A percentile compares a stretch with the other conserved stretches of the same genome.
Evolutionary conservation across 2,113 vertebrate genomes (phyloP).

Genomic region (Chionomys nivalis): DNA sequence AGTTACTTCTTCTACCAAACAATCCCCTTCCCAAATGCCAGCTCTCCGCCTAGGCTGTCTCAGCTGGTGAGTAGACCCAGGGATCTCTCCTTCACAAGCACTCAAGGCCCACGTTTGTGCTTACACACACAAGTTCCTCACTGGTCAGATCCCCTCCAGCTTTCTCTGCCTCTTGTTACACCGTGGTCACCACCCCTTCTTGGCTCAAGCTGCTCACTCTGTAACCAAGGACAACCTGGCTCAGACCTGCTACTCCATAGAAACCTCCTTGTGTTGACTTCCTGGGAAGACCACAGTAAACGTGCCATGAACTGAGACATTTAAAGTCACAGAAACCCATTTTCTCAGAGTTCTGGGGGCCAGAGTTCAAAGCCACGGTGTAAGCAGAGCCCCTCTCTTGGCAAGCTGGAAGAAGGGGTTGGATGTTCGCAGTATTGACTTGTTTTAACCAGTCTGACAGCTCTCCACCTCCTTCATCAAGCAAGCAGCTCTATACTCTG

Average conservation of each 20-base stretch:
- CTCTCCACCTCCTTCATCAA: not conserved
- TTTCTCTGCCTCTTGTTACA: not conserved
- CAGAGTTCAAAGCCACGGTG: not conserved
- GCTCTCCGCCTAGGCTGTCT: not conserved
- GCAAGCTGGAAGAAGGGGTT: not conserved
- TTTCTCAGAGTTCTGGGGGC: not conserved
- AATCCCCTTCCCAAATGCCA: not conserved
- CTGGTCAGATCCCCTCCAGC: rapidly evolving
- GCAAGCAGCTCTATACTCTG: rapidly evolving
- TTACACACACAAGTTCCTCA: not conserved
- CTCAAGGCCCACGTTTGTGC: not conserved
- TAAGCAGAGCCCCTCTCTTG: rapidly evolving
- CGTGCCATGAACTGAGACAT: too few species aligned
- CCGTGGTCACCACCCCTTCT: not conserved
- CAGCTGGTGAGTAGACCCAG: not conserved
- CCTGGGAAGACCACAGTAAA: too few species aligned
- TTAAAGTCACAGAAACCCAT: not conserved
- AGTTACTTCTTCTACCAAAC: not conserved
- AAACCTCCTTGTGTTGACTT: not conserved
- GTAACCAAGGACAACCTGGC: not conserved
- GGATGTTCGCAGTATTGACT: rapidly evolving
- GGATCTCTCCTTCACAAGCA: too few species aligned
- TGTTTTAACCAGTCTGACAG: too few species aligned
- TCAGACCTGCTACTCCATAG: not conserved
- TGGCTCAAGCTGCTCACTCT: too few species aligned